These are phyloP conservation scores for Pseudoips prasinana DNA, from an alignment of 2,888 invertebrate genomes.

Conservation along the genomic window DNA sequence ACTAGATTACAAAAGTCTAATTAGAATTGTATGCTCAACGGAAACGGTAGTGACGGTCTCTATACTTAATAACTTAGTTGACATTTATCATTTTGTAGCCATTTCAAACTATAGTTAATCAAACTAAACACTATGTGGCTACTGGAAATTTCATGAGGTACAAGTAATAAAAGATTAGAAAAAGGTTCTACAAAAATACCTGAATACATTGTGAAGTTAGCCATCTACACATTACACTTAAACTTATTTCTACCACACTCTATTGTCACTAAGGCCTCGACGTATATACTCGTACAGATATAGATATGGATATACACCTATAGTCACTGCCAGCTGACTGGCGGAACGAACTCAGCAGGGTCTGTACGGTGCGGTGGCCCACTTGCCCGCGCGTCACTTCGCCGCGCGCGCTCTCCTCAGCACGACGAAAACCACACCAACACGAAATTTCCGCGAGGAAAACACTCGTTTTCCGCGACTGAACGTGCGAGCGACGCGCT, in stretches of 20 bases:
- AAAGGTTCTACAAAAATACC: no score
- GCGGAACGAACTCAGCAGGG: slow-evolving; percentile 18
- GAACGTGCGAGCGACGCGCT: slow-evolving; percentile 80
- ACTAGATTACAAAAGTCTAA: no score
- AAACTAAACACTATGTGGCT: no score
- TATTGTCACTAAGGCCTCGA: slow-evolving; percentile 34
- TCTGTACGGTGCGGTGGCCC: background rate
- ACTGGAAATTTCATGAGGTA: no score
- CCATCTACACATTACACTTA: background rate
- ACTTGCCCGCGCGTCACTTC: slow-evolving; percentile 39
- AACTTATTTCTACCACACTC: slow-evolving; percentile 20
- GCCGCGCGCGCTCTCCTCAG: slow-evolving; percentile 51
- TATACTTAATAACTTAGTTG: no score
- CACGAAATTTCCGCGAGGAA: slow-evolving; percentile 71
- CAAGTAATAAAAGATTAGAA: no score
- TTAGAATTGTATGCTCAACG: no score
- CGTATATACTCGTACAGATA: slow-evolving; percentile 2
- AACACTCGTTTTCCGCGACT: slow-evolving; percentile 76
- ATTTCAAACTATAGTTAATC: no score
- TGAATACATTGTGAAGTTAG: background rate
- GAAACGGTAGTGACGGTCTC: no score
- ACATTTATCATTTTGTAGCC: no score
- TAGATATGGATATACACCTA: slow-evolving; percentile 20
- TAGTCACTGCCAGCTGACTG: slow-evolving; percentile 41
- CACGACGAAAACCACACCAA: slow-evolving; percentile 54